phyloP scores from a whole-genome alignment of 2,888 invertebrate species.

The Sericinus montela region DNA sequence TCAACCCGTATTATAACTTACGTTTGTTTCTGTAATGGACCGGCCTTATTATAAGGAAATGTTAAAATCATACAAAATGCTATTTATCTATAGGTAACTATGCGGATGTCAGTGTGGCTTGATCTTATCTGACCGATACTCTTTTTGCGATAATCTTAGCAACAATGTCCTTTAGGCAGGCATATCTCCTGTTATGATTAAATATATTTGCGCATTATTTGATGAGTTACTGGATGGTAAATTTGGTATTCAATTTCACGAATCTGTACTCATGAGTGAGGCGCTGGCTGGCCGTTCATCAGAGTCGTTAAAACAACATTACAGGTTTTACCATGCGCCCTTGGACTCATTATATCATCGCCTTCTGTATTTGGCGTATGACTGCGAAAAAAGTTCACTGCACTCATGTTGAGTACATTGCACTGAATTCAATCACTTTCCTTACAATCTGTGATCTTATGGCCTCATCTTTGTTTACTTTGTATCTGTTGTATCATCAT shows the following conservation, averaged over 20 bases:
- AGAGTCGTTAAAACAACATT: conserved; percentile 33
- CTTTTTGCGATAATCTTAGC: conserved; percentile 1
- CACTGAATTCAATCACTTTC: conserved; percentile 30
- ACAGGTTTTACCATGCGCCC: conserved; percentile 49
- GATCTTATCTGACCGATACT: conserved; percentile 8
- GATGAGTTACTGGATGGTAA: conserved; percentile 3
- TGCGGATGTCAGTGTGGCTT: neutral
- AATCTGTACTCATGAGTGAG: conserved; percentile 10
- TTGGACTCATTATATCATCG: conserved; percentile 56
- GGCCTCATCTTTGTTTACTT: conserved; percentile 19
- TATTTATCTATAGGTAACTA: neutral
- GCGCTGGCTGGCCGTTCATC: no score
- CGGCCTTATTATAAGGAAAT: conserved; percentile 4
- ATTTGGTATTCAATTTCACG: conserved; percentile 17
- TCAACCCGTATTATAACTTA: neutral
- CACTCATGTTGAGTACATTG: conserved; percentile 43
- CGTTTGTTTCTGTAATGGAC: conserved; percentile 1
- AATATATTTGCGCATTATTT: neutral
- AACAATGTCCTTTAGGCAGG: neutral
- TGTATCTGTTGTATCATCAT: conserved; percentile 25
- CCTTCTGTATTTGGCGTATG: conserved; percentile 41
- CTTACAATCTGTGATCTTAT: conserved; percentile 10
- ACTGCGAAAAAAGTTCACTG: conserved; percentile 54
- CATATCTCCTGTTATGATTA: neutral
- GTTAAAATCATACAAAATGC: neutral